Evolutionary conservation across 2,888 invertebrate genomes (phyloP).

Genomic region (Morpho achilles): DNA sequence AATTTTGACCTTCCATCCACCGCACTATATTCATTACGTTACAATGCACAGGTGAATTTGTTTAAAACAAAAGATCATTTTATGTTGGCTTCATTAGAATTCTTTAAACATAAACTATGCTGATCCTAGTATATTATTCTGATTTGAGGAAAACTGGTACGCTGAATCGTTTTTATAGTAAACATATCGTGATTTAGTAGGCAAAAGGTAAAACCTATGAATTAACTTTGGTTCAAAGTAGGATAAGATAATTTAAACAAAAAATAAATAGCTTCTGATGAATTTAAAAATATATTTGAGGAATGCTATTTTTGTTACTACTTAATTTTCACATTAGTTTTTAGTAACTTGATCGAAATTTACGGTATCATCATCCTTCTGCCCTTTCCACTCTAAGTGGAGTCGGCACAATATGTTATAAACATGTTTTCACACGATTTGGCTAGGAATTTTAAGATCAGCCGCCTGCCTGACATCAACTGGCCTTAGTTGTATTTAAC

Average conservation of each 20-base stretch:
- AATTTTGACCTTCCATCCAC: conserved; percentile 48
- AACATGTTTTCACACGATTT: too few relatives aligned
- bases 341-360: too few relatives aligned
- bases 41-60: conserved; percentile 2
- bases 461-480: too few relatives aligned
- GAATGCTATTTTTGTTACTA: too few relatives aligned
- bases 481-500: too few relatives aligned
- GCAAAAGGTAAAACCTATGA: conserved; percentile 2
- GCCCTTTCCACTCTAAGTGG: too few relatives aligned
- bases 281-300: too few relatives aligned
- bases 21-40: conserved; percentile 22
- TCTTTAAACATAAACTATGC: conserved; percentile 8
- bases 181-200: conserved; percentile 6
- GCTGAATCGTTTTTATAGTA: conserved; percentile 10
- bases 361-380: too few relatives aligned
- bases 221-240: neutral
- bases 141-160: conserved; percentile 17
- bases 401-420: too few relatives aligned
- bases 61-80: conserved; percentile 17
- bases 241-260: neutral
- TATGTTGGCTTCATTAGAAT: conserved; percentile 13
- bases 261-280: too few relatives aligned
- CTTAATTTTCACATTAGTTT: too few relatives aligned
- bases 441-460: too few relatives aligned
- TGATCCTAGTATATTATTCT: conserved; percentile 9